Conservation (phyloP, 1,140 invertebrate genomes). For the Papilio glaucus region DNA sequence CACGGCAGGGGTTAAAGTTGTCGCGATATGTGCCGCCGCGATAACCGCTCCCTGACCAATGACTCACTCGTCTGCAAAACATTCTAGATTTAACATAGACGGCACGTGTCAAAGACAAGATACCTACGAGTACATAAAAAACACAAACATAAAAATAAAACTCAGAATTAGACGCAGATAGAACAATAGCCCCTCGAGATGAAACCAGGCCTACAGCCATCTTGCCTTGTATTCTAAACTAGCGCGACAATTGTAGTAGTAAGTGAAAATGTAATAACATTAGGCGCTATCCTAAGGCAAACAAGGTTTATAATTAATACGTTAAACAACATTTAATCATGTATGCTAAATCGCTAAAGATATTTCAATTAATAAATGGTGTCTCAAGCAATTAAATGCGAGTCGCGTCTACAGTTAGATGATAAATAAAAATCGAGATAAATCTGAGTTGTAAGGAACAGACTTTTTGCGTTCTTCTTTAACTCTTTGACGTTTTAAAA, state of each 20-base stretch:
- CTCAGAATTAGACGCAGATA: no score
- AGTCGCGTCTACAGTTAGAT: neutral
- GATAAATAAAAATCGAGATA: conserved; percentile 11
- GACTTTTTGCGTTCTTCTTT: neutral
- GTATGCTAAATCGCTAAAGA: neutral
- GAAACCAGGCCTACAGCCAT: no score
- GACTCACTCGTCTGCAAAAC: neutral
- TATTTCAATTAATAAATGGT: conserved; percentile 26
- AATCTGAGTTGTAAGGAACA: neutral
- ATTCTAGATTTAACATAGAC: neutral
- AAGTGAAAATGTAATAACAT: neutral
- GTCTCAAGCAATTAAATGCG: conserved; percentile 16
- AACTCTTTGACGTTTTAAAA: no score
- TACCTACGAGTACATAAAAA: neutral
- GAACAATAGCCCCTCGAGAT: no score
- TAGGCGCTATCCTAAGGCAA: neutral
- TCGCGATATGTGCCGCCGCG: neutral
- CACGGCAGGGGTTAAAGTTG: neutral
- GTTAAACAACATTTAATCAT: conserved; percentile 5
- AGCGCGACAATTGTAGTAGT: neutral
- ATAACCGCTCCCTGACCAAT: neutral
- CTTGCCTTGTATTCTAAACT: no score
- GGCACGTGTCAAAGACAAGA: conserved; percentile 6
- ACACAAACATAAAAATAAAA: neutral
- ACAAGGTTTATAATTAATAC: conserved; percentile 13